Conservation (phyloP, 2,888 invertebrate species). For the Hofmannophila pseudospretella region DNA sequence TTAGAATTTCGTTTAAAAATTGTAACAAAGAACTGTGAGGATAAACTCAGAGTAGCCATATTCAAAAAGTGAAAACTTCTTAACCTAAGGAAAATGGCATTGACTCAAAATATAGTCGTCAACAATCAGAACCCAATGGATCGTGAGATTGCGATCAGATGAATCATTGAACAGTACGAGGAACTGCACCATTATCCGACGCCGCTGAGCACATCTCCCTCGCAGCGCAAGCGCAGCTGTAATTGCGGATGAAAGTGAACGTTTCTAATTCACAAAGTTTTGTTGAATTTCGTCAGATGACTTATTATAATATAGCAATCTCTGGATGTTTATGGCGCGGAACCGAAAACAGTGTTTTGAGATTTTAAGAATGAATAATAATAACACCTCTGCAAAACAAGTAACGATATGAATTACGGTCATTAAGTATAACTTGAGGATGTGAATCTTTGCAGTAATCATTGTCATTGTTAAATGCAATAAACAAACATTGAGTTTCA, state of each 20-base stretch:
- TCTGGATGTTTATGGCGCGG: neutral
- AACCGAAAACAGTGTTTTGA: neutral
- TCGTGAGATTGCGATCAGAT: slow-evolving; percentile 23
- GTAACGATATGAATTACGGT: too few species aligned
- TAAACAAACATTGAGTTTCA: too few species aligned
- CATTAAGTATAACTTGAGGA: too few species aligned
- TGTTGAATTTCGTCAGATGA: neutral
- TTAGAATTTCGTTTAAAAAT: too few species aligned
- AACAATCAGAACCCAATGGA: slow-evolving; percentile 12
- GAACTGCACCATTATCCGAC: slow-evolving; percentile 11
- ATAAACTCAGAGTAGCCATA: too few species aligned
- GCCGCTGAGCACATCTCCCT: slow-evolving; percentile 1
- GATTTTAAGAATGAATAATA: neutral
- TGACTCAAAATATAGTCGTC: neutral
- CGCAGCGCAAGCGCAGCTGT: neutral
- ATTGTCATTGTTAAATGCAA: too few species aligned
- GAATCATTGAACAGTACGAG: slow-evolving; percentile 29
- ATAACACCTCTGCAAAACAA: too few species aligned
- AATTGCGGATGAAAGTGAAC: slow-evolving; percentile 23
- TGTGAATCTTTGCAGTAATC: too few species aligned
- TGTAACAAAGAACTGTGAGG: too few species aligned
- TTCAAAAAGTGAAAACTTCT: too few species aligned
- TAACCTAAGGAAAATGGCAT: too few species aligned
- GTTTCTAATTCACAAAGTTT: slow-evolving; percentile 9
- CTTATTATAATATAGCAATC: too few species aligned